Percentiles rank a stretch among this genome's conserved stretches.
phyloP scores from a whole-genome alignment of 2,113 vertebrate species.

The Himantopus leucocephalus region DNA sequence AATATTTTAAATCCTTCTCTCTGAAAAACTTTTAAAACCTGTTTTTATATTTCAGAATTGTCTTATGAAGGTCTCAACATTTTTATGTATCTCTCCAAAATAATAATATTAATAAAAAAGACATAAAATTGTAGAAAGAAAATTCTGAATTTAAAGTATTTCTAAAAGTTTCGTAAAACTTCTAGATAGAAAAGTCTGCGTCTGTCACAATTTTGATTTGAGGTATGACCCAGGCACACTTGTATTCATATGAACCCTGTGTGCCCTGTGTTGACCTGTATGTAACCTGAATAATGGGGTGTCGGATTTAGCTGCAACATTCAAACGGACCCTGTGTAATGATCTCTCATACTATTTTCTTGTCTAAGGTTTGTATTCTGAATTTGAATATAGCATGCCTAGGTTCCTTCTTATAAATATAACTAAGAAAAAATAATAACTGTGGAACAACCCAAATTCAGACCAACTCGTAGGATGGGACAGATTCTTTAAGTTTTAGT shows the following conservation, averaged over 20 bases:
- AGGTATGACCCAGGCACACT: neutral
- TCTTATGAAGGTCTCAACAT: neutral
- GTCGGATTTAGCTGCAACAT: neutral
- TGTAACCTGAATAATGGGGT: neutral
- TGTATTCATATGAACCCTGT: neutral
- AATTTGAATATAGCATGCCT: neutral
- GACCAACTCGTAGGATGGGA: neutral
- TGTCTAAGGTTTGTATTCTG: neutral
- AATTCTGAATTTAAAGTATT: neutral
- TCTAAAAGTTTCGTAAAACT: neutral
- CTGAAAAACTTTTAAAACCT: neutral
- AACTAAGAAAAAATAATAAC: neutral
- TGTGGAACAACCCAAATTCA: neutral
- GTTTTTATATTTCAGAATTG: neutral
- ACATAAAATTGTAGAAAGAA: neutral
- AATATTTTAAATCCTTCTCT: neutral
- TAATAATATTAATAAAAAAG: neutral
- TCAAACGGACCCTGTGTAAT: neutral
- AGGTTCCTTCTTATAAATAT: neutral
- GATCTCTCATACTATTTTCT: neutral
- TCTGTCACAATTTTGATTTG: neutral
- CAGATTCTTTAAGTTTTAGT: neutral
- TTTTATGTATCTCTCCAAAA: neutral
- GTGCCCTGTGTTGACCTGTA: neutral
- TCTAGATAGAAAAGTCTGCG: neutral